Base-by-base conservation (phyloP, 2,113 vertebrate genomes). In the Lophius piscatorius region DNA sequence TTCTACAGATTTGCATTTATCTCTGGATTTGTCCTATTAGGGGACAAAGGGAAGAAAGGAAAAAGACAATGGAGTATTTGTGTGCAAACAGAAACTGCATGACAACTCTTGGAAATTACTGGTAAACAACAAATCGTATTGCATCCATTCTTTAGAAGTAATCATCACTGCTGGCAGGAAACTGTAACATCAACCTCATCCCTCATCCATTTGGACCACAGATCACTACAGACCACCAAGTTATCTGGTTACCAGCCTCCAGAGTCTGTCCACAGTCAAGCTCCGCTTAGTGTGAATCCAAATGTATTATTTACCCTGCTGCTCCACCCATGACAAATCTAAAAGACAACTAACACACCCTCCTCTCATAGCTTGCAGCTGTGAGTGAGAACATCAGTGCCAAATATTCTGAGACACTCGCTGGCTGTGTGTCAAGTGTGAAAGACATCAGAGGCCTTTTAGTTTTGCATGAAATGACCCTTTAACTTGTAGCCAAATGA, bases 21-120 rank as follows among this genome's bases (percentile, higher is more conserved):
- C 44, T 81, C 75, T 86, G 59, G 82, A 10, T 84, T 74, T 91
- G 13, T 87, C 89, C 91, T 93, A 34, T 47, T 18, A 40, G 22
- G 22, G 51, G 18, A 80, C 77, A 76, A 76, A 74, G 44, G 21
- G 26, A 0, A 33, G 35, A 44, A 47, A 18, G 31, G 4, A 58
- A 38, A 34, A 35, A 26, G 54, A 81, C 79, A 80, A 82, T 42
- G 58, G 56, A n/a, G 3, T 8, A 13, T 28, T 72, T 78, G 76
- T 85, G 65, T 36, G 44, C 9, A 55, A 64, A 14, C 14, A 47
- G 12, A 45, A 55, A 61, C 44, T 64, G 38, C 41, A 38, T 9
- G 11, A 67, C 57, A 36, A n/a, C 42, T 31, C 0, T 5, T 28
- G 26, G 5, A 5, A 5, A 28, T 28, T 28, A 6, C 29, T 31